Evolutionary conservation across 2,797 vertebrate genomes (phyloP).

Genomic region (Microctenopoma stevenorrisi): DNA sequence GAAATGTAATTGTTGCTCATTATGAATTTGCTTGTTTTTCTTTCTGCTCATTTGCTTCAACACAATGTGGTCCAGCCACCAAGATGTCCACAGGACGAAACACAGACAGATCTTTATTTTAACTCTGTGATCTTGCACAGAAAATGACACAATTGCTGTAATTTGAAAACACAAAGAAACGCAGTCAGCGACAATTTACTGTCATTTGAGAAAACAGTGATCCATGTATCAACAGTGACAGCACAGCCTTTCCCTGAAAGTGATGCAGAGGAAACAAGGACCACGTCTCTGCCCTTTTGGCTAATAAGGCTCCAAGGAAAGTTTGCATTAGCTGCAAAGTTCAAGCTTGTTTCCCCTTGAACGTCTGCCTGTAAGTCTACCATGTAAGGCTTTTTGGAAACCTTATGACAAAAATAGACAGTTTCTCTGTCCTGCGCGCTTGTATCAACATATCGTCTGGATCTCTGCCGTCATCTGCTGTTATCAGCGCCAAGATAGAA

Average conservation of each 20-base stretch:
- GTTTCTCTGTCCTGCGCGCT: not conserved
- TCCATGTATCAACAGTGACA: not conserved
- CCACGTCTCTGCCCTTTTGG: slow-evolving; percentile 29
- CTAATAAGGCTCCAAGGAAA: slow-evolving; percentile 40
- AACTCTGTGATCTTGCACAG: slow-evolving; percentile 4
- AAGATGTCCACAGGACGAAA: not conserved
- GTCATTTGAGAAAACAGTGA: slow-evolving; percentile 7
- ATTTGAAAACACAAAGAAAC: slow-evolving; percentile 4
- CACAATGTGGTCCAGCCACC: not conserved
- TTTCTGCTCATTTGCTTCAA: not conserved
- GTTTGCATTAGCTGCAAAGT: slow-evolving; percentile 47
- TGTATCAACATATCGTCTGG: slow-evolving; percentile 6
- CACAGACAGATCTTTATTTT: not conserved
- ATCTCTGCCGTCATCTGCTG: slow-evolving; percentile 16
- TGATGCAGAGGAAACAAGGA: slow-evolving; percentile 13
- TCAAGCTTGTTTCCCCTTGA: slow-evolving; percentile 25
- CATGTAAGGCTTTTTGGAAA: not conserved
- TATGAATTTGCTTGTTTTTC: not conserved
- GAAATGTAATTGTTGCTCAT: too few relatives aligned
- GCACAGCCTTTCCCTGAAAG: not conserved
- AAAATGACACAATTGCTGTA: slow-evolving; percentile 7
- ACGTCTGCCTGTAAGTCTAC: not conserved
- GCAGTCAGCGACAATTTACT: not conserved
- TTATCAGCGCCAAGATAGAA: slow-evolving; percentile 48
- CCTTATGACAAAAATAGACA: not conserved